Base-by-base conservation (phyloP, 2,113 vertebrate species). In the Psephotus haematonotus region DNA sequence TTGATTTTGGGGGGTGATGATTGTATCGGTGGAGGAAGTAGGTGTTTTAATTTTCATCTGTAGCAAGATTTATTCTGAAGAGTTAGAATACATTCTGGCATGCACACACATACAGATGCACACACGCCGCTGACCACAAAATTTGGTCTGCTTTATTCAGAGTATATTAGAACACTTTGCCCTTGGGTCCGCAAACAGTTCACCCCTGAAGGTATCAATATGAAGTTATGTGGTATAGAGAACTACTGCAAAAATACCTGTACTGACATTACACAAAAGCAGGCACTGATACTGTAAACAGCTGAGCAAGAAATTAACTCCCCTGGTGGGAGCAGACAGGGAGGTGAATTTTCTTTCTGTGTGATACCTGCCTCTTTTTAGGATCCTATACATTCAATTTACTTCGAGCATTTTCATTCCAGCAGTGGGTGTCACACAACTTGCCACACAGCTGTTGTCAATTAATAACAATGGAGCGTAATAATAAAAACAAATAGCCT, bases 371-470 rank as follows among this genome's bases (percentile, higher is more conserved):
- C 31, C 39, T 91, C 43, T 2, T 84, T 93, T 86, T 31, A 84
- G 69, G 64, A 59, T 84, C 81, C 72, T 50, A 47, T 39, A 59
- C 9, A 15, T 75, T 67, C 35, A 60, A 17, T 82, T 81, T 55
- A 33, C 50, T 84, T 59, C n/a, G 47, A 83, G 33, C 20, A 13
- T 2, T 70, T 88, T 75, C 43, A 44, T 92, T 84, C 47, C 82
- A 75, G 39, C 59, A 90, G 55, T 63, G 87, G 13, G 25, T 93
- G 55, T 79, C 37, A 10, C 76, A 63, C 65, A 78, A 92, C 69
- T 92, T 43, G 50, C 52, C 82, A 79, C 86, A 78, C 95, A 97
- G 92, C 88, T 96, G 92, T 62, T 83, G 69, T 65, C 86, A 77
- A 79, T 92, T 78, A 89, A 88, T 74, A 89, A 93, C 82, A 96